Evolutionary conservation across 2,888 invertebrate species (phyloP).

Genomic region (Boloria euphrosyne): DNA sequence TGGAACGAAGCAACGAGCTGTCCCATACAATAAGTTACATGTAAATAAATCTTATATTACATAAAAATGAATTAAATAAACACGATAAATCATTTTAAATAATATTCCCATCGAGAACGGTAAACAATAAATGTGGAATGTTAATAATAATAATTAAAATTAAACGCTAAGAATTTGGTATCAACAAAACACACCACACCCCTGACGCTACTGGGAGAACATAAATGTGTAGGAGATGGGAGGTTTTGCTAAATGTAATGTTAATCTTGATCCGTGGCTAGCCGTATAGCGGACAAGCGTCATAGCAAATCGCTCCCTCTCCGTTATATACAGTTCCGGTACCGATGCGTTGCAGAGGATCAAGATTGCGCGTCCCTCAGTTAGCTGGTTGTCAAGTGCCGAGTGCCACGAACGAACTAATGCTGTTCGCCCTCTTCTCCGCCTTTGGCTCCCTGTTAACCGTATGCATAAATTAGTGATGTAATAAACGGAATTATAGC

Average conservation of each 20-base stretch:
- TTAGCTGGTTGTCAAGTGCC: conserved; percentile 86
- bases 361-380: conserved; percentile 76
- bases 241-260: conserved; percentile 48
- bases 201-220: conserved; percentile 55
- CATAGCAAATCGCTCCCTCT: conserved; percentile 51
- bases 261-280: conserved; percentile 61
- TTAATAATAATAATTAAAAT: conserved; percentile 74
- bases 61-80: conserved; percentile 72
- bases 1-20: conserved; percentile 72
- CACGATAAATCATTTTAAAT: conserved; percentile 63
- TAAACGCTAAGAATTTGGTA: conserved; percentile 74
- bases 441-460: conserved; percentile 87
- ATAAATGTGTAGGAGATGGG: conserved; percentile 61
- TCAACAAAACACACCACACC: conserved; percentile 73
- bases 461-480: conserved; percentile 31
- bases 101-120: conserved; percentile 67
- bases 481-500: background rate
- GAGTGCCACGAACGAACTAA: conserved; percentile 90
- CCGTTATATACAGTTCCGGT: conserved; percentile 49
- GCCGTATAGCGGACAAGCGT: conserved; percentile 51
- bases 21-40: conserved; percentile 73
- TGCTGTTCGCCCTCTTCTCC: conserved; percentile 94
- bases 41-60: conserved; percentile 81
- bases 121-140: conserved; percentile 79
- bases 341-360: conserved; percentile 70